Percentiles rank a stretch among this genome's conserved stretches.
Conservation (phyloP, 2,113 vertebrate species). For the Carlito syrichta region DNA sequence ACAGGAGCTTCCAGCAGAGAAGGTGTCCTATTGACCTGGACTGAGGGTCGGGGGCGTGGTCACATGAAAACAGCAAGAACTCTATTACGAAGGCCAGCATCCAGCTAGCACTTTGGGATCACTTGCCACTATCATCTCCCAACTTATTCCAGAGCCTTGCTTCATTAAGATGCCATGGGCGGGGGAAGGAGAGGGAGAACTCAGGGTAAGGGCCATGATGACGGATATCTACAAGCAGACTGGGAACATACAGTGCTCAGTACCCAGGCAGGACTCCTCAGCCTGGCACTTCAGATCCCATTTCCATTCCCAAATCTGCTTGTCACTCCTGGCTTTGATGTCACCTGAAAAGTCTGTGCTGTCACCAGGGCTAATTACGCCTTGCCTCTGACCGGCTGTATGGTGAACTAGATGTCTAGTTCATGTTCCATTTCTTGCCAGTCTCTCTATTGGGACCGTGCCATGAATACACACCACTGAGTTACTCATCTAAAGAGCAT, state of each 20-base stretch:
- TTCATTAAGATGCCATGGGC: neutral
- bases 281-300: neutral
- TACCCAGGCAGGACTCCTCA: neutral
- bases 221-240: neutral
- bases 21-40: no score
- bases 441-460: neutral
- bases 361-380: neutral
- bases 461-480: neutral
- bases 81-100: neutral
- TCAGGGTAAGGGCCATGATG: neutral
- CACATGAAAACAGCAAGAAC: neutral
- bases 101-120: neutral
- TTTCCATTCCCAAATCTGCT: neutral
- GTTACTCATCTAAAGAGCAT: neutral
- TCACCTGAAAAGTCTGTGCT: neutral
- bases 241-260: neutral
- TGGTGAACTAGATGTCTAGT: neutral
- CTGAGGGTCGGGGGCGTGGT: neutral
- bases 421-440: neutral
- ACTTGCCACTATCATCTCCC: neutral
- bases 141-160: neutral
- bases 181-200: neutral
- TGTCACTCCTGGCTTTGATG: neutral
- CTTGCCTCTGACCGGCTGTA: neutral
- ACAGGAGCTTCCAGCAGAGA: neutral